phyloP scores from a whole-genome alignment of 2,888 invertebrate species.

The Leptinotarsa peninsularis region DNA sequence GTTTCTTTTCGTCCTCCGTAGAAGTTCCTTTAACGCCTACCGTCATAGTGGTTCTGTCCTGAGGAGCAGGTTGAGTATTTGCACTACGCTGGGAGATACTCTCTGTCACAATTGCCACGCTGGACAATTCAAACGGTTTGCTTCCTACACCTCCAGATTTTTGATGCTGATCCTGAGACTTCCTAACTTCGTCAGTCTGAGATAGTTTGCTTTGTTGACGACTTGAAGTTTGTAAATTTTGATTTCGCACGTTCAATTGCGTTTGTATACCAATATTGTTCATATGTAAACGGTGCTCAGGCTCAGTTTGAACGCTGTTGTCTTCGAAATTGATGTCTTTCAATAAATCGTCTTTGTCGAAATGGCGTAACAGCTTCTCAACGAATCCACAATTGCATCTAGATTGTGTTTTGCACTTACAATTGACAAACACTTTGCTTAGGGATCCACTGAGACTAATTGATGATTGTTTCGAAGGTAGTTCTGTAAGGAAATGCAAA shows the following conservation, averaged over 20 bases:
- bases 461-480: slow-evolving; percentile 20
- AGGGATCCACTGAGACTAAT: slow-evolving; percentile 31
- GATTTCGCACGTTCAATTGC: slow-evolving; percentile 12
- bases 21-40: not conserved
- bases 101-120: not conserved
- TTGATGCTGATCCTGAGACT: not conserved
- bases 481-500: slow-evolving; percentile 17
- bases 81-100: not conserved
- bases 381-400: slow-evolving; percentile 48
- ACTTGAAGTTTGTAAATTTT: slow-evolving; percentile 9
- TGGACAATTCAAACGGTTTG: not conserved
- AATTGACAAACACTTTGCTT: slow-evolving; percentile 40
- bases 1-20: not conserved
- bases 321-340: slow-evolving; percentile 17
- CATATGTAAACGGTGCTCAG: not conserved
- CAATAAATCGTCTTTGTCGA: slow-evolving; percentile 30
- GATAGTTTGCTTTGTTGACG: slow-evolving; percentile 5
- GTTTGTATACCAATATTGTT: slow-evolving; percentile 21
- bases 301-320: slow-evolving; percentile 28
- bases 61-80: not conserved
- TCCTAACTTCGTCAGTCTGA: slow-evolving; percentile 3
- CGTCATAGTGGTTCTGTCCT: not conserved
- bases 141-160: not conserved
- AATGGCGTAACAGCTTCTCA: slow-evolving; percentile 44
- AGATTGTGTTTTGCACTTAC: slow-evolving; percentile 36